Base-by-base conservation (phyloP, 2,888 invertebrate species). In the Argyra leucocephala region DNA sequence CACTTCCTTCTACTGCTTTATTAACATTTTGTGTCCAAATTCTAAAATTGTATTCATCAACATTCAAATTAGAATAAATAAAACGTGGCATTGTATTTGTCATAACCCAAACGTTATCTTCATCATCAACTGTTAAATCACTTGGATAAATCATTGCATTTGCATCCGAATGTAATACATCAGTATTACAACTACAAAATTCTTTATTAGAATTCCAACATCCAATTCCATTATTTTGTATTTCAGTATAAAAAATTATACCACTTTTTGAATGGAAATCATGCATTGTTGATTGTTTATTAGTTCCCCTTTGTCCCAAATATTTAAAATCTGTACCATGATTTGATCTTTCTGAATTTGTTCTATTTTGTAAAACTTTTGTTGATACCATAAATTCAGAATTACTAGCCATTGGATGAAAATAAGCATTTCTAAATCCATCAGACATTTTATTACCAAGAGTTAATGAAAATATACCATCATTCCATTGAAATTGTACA, bases 341-440 rank as follows among this genome's bases (percentile, higher is more conserved):
- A 70, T 82, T 81, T 0, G 79, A 78, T 58, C 83, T 79, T 1
- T 81, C 81, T 0, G 85, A 82, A 68, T 82, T 76, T 1, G 81
- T 78, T 70, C 83, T 81, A 76, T 86, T 78, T 73, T 83, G 80
- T 24, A 88, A 70, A 5, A 88, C 78, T 36, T 82, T 82, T 0
- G 88, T 89, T 22, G 87, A 85, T 0, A 91, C 89, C 0, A 81
- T 77, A 74, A 88, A 91, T 78, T 90, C 87, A 65, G 86, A 83
- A 10, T 82, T 85, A 70, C 90, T 86, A 61, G 89, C 84, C 84
- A 92, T 84, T 0, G 91, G 83, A 74, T 92, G 91, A 82, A 91
- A 92, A 79, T 86, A 90, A 0, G 88, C 83, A 0, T 82, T 82
- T 63, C 86, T 83, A 72, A 81, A 84, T 18, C 85, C 85, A 69